Evolutionary conservation across 1,140 invertebrate species (phyloP), one percentile per base, ranked within the genome.

Genomic region (Rhopalosiphum maidis): DNA sequence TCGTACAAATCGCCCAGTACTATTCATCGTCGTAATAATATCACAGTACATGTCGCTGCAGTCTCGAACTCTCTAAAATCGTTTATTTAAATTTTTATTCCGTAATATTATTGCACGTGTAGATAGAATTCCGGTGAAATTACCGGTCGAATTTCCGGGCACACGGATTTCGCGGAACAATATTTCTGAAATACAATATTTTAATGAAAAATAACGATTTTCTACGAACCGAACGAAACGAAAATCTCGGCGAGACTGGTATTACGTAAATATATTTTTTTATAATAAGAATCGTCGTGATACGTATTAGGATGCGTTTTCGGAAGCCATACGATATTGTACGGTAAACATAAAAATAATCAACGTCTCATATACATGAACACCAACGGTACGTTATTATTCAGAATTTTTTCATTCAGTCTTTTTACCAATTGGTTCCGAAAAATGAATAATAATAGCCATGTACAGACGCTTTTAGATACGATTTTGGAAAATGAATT

Each of bases 241-340:
- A 77, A 77, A 77, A 77, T 35, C 60, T n/a, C 60, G 1, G 15
- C 15, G n/a, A n/a, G 30, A 77, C 30, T n/a, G 30, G 60, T 77
- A 77, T 77, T 77, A 77, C n/a, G 60, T n/a, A 77, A 77, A 77
- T 35, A 77, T n/a, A 77, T n/a, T 77, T 77, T 77, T 35, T 77
- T 35, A 77, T n/a, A 77, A 6, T 6, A 77, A n/a, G 30, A 77
- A 6, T 18, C 60, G 30, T n/a, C n/a, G 60, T 77, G 60, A 77
- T 77, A n/a, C n/a, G 15, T 77, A n/a, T n/a, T n/a, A 77, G 60
- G 5, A 77, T 77, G 60, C 15, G 60, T 77, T n/a, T 77, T 77
- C 60, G 4, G 60, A 77, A 77, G 60, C n/a, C 60, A n/a, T n/a
- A n/a, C 60, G 15, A n/a, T 77, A n/a, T n/a, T n/a, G n/a, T 15